phyloP scores from a whole-genome alignment of 2,888 invertebrate species.

The Rhamphomyia laevipes region DNA sequence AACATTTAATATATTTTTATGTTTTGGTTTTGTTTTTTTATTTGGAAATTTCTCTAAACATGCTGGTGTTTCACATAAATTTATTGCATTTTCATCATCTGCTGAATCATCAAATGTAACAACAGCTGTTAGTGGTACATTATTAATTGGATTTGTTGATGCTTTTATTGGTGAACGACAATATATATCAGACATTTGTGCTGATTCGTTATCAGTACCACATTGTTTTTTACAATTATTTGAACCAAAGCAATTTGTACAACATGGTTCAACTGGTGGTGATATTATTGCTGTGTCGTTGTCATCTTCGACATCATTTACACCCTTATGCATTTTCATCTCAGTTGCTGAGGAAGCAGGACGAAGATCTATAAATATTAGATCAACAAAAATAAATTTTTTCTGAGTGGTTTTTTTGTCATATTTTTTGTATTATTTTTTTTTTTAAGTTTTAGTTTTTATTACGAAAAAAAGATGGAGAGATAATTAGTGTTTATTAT shows the following conservation, averaged over 20 bases:
- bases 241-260: constrained; percentile 33
- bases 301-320: neutral
- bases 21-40: constrained; percentile 28
- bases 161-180: constrained; percentile 37
- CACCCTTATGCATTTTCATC: constrained; percentile 30
- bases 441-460: too few relatives aligned
- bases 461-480: too few relatives aligned
- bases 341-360: constrained; percentile 40
- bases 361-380: constrained; percentile 39
- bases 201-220: constrained; percentile 26
- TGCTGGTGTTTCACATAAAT: constrained; percentile 34
- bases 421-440: too few relatives aligned
- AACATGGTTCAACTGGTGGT: constrained; percentile 28
- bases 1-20: constrained; percentile 31
- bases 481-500: too few relatives aligned
- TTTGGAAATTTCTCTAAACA: constrained; percentile 40
- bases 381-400: neutral
- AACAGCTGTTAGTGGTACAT: neutral
- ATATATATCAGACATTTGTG: constrained; percentile 49
- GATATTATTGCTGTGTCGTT: constrained; percentile 14
- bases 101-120: neutral
- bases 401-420: neutral
- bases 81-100: constrained; percentile 6
- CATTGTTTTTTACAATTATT: constrained; percentile 32
- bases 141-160: constrained; percentile 24